These are phyloP conservation scores for Spicauda simplicius DNA, from an alignment of 2,888 invertebrate species.

Conservation along the genomic window DNA sequence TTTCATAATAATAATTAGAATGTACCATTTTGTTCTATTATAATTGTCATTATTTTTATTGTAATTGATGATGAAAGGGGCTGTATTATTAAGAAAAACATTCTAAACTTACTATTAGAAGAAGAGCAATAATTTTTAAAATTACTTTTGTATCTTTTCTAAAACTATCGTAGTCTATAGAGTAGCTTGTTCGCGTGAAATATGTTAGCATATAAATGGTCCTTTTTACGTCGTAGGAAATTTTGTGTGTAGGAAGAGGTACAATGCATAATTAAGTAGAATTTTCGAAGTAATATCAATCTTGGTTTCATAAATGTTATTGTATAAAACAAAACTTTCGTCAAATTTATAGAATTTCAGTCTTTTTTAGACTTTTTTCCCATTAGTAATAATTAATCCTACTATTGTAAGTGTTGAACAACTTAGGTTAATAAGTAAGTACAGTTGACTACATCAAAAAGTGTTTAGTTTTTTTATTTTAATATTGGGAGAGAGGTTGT, in stretches of 20 bases:
- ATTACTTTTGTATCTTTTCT: slow-evolving; percentile 20
- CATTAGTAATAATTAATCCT: background rate
- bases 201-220: background rate
- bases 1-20: too few species aligned
- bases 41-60: background rate
- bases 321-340: too few species aligned
- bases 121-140: slow-evolving; percentile 14
- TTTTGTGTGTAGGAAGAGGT: background rate
- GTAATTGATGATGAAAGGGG: background rate
- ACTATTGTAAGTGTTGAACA: background rate
- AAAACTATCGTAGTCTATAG: slow-evolving; percentile 16
- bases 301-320: background rate
- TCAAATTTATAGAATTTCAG: too few species aligned
- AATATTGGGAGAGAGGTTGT: too few species aligned
- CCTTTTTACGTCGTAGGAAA: background rate
- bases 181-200: slow-evolving; percentile 3
- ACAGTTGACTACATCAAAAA: background rate
- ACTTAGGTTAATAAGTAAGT: background rate
- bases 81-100: background rate
- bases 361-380: too few species aligned
- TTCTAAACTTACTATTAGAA: slow-evolving; percentile 7
- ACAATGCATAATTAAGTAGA: slow-evolving; percentile 4
- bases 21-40: too few species aligned
- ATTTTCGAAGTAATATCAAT: background rate
- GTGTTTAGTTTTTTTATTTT: too few species aligned